These are phyloP conservation scores for Lepilemur ruficaudatus DNA, from an alignment of 2,797 vertebrate species.

Conservation along the genomic window DNA sequence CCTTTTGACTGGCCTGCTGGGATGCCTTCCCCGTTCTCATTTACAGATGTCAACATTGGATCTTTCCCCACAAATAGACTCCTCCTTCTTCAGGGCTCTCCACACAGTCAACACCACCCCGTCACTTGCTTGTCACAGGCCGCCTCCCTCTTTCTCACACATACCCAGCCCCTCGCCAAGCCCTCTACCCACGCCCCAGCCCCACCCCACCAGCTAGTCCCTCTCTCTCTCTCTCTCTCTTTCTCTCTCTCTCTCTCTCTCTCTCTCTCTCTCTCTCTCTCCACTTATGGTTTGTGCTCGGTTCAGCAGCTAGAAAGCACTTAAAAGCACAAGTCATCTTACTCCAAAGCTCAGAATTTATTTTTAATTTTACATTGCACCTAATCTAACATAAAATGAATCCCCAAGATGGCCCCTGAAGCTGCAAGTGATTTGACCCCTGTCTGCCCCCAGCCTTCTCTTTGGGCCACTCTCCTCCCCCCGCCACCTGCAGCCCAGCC, in stretches of 20 bases:
- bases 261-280: neutral
- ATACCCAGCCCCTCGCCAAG: neutral
- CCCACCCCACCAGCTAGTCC: neutral
- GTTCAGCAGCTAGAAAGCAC: neutral
- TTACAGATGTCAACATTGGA: neutral
- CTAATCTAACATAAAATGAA: neutral
- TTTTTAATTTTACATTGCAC: neutral
- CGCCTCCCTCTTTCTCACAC: neutral
- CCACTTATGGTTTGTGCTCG: neutral
- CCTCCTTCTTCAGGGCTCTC: too few relatives aligned
- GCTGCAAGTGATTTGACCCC: neutral
- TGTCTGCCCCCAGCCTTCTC: neutral
- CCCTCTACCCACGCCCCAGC: neutral
- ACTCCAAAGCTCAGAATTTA: neutral
- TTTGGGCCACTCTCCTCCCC: neutral
- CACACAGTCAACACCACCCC: accelerated
- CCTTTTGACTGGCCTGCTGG: neutral
- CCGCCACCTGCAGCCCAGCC: neutral
- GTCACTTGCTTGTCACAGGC: neutral
- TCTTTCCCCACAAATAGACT: neutral
- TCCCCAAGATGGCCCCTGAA: neutral
- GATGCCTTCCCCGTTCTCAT: neutral
- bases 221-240: neutral
- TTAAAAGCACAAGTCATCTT: conserved; percentile 10
- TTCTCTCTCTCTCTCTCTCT: neutral